Evolutionary conservation across 2,888 invertebrate species (phyloP).

Genomic region (Dynastes tityus): DNA sequence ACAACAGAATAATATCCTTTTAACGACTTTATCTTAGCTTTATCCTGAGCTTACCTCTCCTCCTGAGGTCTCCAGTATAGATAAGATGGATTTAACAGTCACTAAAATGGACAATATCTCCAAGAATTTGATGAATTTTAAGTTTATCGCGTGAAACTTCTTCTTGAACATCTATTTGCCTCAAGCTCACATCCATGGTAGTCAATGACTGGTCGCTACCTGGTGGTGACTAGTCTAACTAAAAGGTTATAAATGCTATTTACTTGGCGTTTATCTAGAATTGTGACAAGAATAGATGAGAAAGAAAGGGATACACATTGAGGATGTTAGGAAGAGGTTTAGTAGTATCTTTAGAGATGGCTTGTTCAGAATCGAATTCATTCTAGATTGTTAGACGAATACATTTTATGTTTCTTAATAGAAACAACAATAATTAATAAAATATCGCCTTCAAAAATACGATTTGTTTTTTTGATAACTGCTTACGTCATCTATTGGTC

Average conservation of each 20-base stretch:
- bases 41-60: background rate
- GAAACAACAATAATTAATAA: no score
- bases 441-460: no score
- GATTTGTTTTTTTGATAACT: no score
- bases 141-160: background rate
- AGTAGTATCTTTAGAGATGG: no score
- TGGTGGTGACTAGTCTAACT: slow-evolving; percentile 8
- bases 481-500: no score
- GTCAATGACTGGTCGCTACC: background rate
- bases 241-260: background rate
- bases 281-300: no score
- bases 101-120: background rate
- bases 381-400: no score
- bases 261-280: background rate
- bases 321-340: no score
- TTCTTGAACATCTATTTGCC: background rate
- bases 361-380: no score
- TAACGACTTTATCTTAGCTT: background rate
- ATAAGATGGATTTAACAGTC: background rate
- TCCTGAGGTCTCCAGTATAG: background rate
- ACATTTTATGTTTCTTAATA: no score
- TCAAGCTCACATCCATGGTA: background rate
- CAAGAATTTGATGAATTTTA: background rate
- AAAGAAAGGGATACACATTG: no score
- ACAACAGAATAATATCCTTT: background rate